Base-by-base conservation (phyloP, 2,113 vertebrate genomes). In the Bubalus kerabau region DNA sequence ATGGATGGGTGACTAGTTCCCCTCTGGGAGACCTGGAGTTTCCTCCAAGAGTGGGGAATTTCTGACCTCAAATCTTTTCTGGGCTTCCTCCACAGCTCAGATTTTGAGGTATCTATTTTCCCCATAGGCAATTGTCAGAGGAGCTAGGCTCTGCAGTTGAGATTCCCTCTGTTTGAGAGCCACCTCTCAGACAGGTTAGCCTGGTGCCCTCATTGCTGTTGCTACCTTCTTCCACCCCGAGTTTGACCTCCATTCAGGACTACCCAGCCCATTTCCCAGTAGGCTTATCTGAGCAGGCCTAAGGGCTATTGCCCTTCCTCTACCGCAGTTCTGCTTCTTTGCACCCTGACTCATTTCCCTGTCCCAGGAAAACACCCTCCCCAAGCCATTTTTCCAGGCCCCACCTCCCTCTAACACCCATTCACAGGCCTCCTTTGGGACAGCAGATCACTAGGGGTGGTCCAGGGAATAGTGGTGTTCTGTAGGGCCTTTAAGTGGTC, bases 391-490 rank as follows among this genome's bases (percentile, higher is more conserved):
- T 96, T 50, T 40, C 52, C 36, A 95, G 40, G 23, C 12, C 32
- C 81, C 56, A 62, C 24, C 52, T 97, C 50, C 82, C n/a, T 97
- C 59, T 43, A 91, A 94, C 40, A 40, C 32, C 64, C 21, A 81
- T 93, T 88, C 62, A 78, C 10, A 93, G 78, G 46, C 15, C 23
- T 97, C 52, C 24, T 95, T 83, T 76, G 43, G 40, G 83, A 90
- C 28, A 91, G 78, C 14, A 3, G 28, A 60, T 97, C 74, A 94
- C n/a, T 36, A 91, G 30, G 67, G 89, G 87, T 96, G 71, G 80
- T 96, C 82, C 64, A 97, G 48, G 52, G 84, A 97, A 96, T 67
- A 60, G 28, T 76, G 40, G 84, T 96, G 26, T 46, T 94, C 71
- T 95, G 10, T 89, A 48, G 40, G 30, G 6, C 40, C 40, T 96